phyloP scores from a whole-genome alignment of 2,888 invertebrate species.

The Himalopsyche japonica region DNA sequence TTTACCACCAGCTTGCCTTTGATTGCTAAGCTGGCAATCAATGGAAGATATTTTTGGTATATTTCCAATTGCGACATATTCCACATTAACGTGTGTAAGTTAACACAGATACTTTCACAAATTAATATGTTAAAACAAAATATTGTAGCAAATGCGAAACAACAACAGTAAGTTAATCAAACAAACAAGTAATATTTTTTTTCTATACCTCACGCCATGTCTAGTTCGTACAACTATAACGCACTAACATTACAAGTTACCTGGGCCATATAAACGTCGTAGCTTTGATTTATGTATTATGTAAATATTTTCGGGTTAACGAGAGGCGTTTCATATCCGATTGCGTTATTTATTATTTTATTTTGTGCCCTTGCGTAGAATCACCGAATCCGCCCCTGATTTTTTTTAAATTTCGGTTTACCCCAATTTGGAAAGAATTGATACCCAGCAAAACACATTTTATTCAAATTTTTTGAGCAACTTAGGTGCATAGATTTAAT shows the following conservation, averaged over 20 bases:
- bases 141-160: too few relatives aligned
- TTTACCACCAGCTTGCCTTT: too few relatives aligned
- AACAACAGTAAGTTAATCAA: too few relatives aligned
- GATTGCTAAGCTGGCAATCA: too few relatives aligned
- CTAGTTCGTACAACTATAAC: background rate
- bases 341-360: background rate
- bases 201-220: background rate
- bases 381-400: background rate
- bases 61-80: too few relatives aligned
- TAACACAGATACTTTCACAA: too few relatives aligned
- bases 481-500: background rate
- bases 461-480: background rate
- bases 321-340: background rate
- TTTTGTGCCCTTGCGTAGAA: background rate
- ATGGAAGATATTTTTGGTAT: too few relatives aligned
- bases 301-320: background rate
- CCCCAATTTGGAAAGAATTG: background rate
- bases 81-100: too few relatives aligned
- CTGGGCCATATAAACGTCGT: background rate
- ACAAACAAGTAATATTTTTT: too few relatives aligned
- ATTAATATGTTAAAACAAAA: too few relatives aligned
- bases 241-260: background rate
- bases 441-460: background rate
- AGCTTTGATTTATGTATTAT: background rate
- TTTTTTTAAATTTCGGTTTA: background rate